Conservation (phyloP, 2,113 vertebrate species). For the Tor tambroides region DNA sequence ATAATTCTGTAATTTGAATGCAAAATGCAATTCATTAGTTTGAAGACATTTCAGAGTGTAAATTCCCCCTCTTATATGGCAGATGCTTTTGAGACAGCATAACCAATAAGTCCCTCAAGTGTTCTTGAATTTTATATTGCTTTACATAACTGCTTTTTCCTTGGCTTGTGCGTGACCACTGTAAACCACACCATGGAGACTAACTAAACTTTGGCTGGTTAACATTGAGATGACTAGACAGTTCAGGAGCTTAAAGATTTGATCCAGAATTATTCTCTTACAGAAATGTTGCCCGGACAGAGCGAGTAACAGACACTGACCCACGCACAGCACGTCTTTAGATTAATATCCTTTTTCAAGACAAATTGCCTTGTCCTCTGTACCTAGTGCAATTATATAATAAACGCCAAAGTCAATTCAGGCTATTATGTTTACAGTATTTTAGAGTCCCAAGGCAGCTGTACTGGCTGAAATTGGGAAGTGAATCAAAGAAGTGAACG, state of each 20-base stretch:
- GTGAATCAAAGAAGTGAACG: constrained; percentile 15
- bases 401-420: constrained; percentile 45
- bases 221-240: neutral
- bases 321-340: constrained; percentile 19
- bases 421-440: constrained; percentile 13
- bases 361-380: constrained; percentile 39
- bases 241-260: constrained; percentile 39
- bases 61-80: neutral
- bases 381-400: constrained; percentile 45
- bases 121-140: neutral
- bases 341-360: constrained; percentile 55
- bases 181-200: constrained; percentile 19
- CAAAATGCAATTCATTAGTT: neutral
- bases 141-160: neutral
- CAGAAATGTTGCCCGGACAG: constrained; percentile 6
- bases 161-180: neutral
- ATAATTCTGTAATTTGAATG: neutral
- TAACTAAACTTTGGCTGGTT: constrained; percentile 17
- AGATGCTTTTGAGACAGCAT: neutral
- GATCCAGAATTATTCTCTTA: constrained; percentile 14
- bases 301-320: constrained; percentile 12
- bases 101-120: neutral
- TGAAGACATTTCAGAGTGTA: neutral
- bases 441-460: constrained; percentile 24
- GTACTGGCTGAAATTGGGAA: neutral